Conservation (phyloP, 1,140 invertebrate genomes). For the Macrocentrus cingulum region DNA sequence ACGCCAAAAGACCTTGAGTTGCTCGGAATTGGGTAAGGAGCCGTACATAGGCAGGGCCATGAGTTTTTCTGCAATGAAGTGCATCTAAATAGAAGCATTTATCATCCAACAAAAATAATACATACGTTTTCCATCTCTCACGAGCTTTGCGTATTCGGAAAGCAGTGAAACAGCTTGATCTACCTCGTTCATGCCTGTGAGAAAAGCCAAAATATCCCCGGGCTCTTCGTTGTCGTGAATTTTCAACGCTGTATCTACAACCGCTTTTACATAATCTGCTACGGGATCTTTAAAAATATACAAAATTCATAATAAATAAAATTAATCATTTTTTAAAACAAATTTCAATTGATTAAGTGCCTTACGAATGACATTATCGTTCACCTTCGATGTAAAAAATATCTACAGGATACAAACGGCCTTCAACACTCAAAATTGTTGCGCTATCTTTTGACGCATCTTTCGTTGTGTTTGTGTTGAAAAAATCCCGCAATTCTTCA, state of each 20-base stretch:
- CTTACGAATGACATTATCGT: neutral
- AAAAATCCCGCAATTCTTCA: constrained; percentile 83
- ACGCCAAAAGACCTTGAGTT: constrained; percentile 86
- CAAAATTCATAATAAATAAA: no score
- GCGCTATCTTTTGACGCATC: constrained; percentile 68
- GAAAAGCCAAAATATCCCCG: constrained; percentile 91
- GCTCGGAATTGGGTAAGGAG: constrained; percentile 78
- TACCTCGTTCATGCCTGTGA: constrained; percentile 94
- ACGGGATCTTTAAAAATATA: constrained; percentile 72
- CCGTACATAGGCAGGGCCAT: constrained; percentile 92
- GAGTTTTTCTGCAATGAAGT: constrained; percentile 64
- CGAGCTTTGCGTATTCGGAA: constrained; percentile 65
- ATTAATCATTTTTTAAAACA: no score
- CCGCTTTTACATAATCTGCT: constrained; percentile 86
- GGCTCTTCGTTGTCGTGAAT: constrained; percentile 81
- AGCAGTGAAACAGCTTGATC: constrained; percentile 71
- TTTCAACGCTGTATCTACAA: constrained; percentile 85
- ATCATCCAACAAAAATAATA: constrained; percentile 20
- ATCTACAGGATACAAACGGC: constrained; percentile 85
- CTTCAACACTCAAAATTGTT: constrained; percentile 84
- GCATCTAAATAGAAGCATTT: no score
- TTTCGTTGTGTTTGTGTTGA: constrained; percentile 72
- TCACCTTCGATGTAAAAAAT: constrained; percentile 79
- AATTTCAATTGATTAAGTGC: no score
- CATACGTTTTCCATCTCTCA: constrained; percentile 57